Evolutionary conservation across 2,113 vertebrate species (phyloP), one percentile per base, ranked within the genome.

Genomic region (Jacana jacana): DNA sequence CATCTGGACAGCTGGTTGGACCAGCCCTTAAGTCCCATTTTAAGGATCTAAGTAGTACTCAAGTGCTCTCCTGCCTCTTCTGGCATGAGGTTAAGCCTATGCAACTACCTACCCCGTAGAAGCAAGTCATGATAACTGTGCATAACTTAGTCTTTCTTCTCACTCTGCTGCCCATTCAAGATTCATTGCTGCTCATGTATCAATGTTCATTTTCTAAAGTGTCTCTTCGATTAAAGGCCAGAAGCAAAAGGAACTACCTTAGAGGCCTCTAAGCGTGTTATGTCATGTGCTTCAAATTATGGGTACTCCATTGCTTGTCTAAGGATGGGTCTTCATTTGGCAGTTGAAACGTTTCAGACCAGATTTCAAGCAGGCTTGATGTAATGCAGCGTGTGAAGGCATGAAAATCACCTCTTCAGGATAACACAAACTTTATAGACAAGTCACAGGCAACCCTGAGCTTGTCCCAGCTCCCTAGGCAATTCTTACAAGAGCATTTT

Each of bases 1-100:
- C 83, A 86, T 70, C 65, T 5, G 3, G 60, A 68, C 52, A 88
- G 69, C 90, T 72, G 79, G 76, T 61, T 58, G 35, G 31, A 88
- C 78, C 16, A 81, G 49, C 44, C 37, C 49, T 93, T 71, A 91
- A 93, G 82, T 90, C 25, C 61, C 49, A 13, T 94, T 92, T 94
- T 91, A 93, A 94, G 40, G 63, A 66, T 61, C n/a, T 91, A 61
- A 95, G 76, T 71, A 78, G 48, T 52, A 84, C 40, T 94, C 57
- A 81, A 93, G 90, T 75, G 48, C 44, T 88, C 77, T 92, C 49
- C 10, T 9, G 49, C 52, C 40, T 92, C 57, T 91, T 86, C 49
- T 92, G 72, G 19, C 76, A 57, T 40, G 72, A 93, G 57, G 61
- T 88, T 92, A 85, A 93, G 61, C 31, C 10, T 87, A 10, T 75